These are phyloP conservation scores for Anoplius nigerrimus DNA, from an alignment of 2,888 invertebrate species.

Conservation along the genomic window DNA sequence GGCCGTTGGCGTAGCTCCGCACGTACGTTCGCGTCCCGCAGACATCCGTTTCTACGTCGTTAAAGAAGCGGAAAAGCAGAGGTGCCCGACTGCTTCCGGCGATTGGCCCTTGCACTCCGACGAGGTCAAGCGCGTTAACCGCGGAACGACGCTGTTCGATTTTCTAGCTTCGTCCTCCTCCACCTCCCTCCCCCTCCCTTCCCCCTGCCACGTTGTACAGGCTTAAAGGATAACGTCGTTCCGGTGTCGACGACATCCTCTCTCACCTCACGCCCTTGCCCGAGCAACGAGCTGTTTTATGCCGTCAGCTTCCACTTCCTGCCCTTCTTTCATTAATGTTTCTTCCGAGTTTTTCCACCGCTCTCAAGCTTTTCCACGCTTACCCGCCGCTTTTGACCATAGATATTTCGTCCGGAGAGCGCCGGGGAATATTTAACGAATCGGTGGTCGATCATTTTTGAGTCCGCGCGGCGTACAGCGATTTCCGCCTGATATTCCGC, in stretches of 20 bases:
- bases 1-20: no score
- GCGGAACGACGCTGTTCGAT: slow-evolving; percentile 37
- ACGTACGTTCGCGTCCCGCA: no score
- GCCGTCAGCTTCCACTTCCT: not conserved
- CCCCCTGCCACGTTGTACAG: slow-evolving; percentile 10
- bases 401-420: no score
- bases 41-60: no score
- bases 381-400: no score
- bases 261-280: not conserved
- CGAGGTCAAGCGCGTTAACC: slow-evolving; percentile 36
- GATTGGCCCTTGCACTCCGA: not conserved
- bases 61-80: no score
- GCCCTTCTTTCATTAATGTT: not conserved
- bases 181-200: no score
- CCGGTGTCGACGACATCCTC: slow-evolving; percentile 1
- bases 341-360: not conserved
- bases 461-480: no score
- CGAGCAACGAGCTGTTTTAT: not conserved
- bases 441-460: no score
- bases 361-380: no score
- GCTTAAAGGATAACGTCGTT: slow-evolving; percentile 32
- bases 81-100: not conserved
- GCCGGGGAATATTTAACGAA: no score
- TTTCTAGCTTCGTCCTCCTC: not conserved
- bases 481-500: no score